Conservation (phyloP, 2,888 invertebrate species). For the Nymphalis urticae region DNA sequence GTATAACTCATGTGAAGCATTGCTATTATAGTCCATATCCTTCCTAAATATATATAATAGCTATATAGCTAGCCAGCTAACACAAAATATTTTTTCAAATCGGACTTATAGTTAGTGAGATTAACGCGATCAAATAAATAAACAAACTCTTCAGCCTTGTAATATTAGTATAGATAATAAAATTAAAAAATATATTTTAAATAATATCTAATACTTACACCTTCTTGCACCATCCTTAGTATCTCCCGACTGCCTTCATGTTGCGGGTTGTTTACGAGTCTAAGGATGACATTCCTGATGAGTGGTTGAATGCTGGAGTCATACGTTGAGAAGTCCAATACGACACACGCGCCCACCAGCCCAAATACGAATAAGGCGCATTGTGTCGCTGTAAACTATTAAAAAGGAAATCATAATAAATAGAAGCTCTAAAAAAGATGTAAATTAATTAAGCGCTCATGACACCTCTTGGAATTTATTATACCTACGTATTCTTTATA, state of each 20-base stretch:
- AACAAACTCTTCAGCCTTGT: no score
- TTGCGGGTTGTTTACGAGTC: constrained; percentile 89
- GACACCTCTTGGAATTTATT: background rate
- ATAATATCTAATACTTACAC: constrained; percentile 77
- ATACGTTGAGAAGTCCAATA: constrained; percentile 90
- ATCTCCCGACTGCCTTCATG: constrained; percentile 85
- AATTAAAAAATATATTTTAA: no score
- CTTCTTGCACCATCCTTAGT: constrained; percentile 91
- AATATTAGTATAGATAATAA: no score
- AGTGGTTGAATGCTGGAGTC: constrained; percentile 90
- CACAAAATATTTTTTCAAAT: no score
- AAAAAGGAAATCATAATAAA: constrained; percentile 6
- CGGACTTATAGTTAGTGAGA: background rate
- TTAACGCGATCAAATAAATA: background rate
- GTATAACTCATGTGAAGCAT: no score
- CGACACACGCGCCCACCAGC: constrained; percentile 87
- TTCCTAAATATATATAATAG: no score
- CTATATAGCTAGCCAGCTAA: no score
- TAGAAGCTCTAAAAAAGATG: background rate
- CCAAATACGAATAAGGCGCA: constrained; percentile 86
- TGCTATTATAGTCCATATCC: background rate
- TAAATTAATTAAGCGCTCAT: background rate
- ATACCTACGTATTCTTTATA: no score
- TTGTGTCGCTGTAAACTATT: constrained; percentile 88
- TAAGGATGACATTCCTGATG: constrained; percentile 85